Base-by-base conservation (phyloP, 2,888 invertebrate genomes). In the Perizoma affinitatum region DNA sequence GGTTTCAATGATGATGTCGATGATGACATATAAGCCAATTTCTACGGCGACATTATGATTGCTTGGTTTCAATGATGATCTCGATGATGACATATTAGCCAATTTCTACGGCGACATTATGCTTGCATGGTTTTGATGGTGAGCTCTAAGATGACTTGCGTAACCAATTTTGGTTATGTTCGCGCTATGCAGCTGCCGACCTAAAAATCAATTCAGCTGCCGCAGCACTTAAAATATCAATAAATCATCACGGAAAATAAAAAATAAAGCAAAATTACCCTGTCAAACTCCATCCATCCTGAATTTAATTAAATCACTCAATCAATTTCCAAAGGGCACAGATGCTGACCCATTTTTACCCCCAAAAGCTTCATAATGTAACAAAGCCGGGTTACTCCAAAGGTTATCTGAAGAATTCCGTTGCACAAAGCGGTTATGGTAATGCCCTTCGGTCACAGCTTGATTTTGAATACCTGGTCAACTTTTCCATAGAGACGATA, bases 391-490 rank as follows among this genome's bases (percentile, higher is more conserved):
- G 55, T 51, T 55, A 33, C 50, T 61, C 47, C 52, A 58, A 54
- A 63, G 58, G 58, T 56, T 63, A 58, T 58, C 52, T 49, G 7
- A 58, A 56, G 55, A 63, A 58, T 52, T 58, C n/a, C 54, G 62
- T 62, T 62, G 62, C 54, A 62, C 66, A 67, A 70, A 70, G 66
- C 48, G 66, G 66, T 65, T 70, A 69, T 70, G 67, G 49, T 63
- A 70, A 70, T 67, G 47, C 55, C 10, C 40, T 53, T 56, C 5
- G 48, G 45, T 44, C 48, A 42, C 48, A 56, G 61, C 48, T 49
- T 11, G 48, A 50, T 54, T 7, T 11, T 34, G 47, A 54, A 57
- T 34, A 57, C 45, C 53, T 61, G 45, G 56, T 34, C 7, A 60
- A 51, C 43, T 54, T 54, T 33, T 7, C 4, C 10, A 4, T 5